These are phyloP conservation scores for Leuctra nigra DNA, from an alignment of 2,888 invertebrate species.

Conservation along the genomic window DNA sequence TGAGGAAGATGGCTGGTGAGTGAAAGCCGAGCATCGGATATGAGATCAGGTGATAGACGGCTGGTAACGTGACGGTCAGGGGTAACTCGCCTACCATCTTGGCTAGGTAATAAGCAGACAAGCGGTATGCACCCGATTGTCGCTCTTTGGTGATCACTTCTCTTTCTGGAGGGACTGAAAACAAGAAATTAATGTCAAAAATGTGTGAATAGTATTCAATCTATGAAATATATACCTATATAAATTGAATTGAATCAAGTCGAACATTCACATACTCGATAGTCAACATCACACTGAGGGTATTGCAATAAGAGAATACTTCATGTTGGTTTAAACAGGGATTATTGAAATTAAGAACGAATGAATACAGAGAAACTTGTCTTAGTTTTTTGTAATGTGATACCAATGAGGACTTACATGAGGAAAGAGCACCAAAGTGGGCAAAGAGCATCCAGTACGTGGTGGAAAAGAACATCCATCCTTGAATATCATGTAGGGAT, in stretches of 20 bases:
- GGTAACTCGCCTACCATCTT: slow-evolving; percentile 77
- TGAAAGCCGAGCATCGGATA: slow-evolving; percentile 69
- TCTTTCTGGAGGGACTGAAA: slow-evolving; percentile 67
- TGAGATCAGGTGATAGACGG: slow-evolving; percentile 66
- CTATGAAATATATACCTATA: too few relatives aligned
- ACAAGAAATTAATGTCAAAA: too few relatives aligned
- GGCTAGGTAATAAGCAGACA: slow-evolving; percentile 74
- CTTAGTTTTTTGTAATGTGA: background rate
- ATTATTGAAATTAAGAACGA: too few relatives aligned
- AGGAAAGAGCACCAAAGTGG: slow-evolving; percentile 67
- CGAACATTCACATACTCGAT: too few relatives aligned
- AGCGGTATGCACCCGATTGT: slow-evolving; percentile 66
- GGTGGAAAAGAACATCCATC: slow-evolving; percentile 78
- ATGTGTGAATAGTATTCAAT: too few relatives aligned
- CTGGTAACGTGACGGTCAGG: slow-evolving; percentile 63
- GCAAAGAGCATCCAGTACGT: slow-evolving; percentile 79
- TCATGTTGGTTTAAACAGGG: too few relatives aligned
- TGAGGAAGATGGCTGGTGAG: slow-evolving; percentile 58
- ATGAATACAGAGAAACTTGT: too few relatives aligned
- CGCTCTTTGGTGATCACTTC: slow-evolving; percentile 76
- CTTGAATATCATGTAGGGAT: slow-evolving; percentile 68
- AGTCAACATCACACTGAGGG: too few relatives aligned
- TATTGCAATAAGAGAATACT: too few relatives aligned
- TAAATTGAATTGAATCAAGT: too few relatives aligned
- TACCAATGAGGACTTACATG: slow-evolving; percentile 52